Evolutionary conservation across 2,797 vertebrate species (phyloP), one percentile per base, ranked within the genome.

Genomic region (Sebastiscus albofasciatus): DNA sequence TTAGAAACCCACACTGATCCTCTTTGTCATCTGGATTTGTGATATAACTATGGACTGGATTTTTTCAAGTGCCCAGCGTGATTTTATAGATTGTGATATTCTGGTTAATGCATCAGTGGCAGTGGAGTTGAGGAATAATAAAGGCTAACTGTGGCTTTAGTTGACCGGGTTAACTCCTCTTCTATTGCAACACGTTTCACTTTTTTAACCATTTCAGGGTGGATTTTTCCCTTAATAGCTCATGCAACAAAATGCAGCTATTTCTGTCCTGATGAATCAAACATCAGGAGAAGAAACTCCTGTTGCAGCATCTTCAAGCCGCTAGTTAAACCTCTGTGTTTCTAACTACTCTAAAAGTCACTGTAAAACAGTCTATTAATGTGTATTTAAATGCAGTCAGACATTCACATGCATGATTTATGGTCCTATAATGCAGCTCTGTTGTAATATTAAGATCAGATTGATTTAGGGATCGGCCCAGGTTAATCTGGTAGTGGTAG

Each of bases 1-100:
- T 81, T 8, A 87, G 85, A 86, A 92, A 80, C 82, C 85, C 85
- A 90, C 88, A 75, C 84, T 66, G 85, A 87, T 90, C 85, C 80
- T 83, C 75, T 88, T 65, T 90, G 77, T 88, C 90, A 75, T 86
- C 56, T 88, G 82, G 75, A 85, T 89, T 81, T 82, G 78, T 80
- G 75, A 84, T 88, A 72, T 88, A 83, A 89, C 86, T 72, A 88
- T n/a, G 62, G 61, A 60, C 78, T 34, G 33, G 33, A 34, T 10
- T 81, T 67, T 80, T 70, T 83, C 59, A 90, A 92, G 84, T 72
- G 72, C 77, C 86, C 42, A 14, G 55, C 67, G 66, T 70, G 68
- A 80, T 88, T 87, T 81, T 58, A 52, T 52, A 82, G 74, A 88
- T 77, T 71, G 75, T 65, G 42, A 82, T 84, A 60, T 42, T 72